Base-by-base conservation (phyloP, 2,888 invertebrate species). In the Glomeris marginata region DNA sequence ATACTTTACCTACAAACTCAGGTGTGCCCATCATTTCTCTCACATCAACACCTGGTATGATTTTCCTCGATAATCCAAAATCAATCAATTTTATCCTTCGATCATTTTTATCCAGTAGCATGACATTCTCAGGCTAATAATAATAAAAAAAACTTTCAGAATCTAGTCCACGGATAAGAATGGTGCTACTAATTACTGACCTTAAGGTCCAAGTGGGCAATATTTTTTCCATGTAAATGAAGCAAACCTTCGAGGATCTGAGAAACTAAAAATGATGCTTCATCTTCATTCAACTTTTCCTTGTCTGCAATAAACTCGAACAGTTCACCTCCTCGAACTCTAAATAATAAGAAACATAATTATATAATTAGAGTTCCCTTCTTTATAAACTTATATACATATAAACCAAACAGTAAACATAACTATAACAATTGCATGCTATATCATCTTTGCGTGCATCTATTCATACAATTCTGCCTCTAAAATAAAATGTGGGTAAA, bases 171-270 rank as follows among this genome's bases (percentile, higher is more conserved):
- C n/a, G n/a, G n/a, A n/a, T n/a, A n/a, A n/a, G n/a, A 22, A 10
- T 6, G 18, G 46, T 38, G 3, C 11, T n/a, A 16, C 18, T 6
- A 36, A 34, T 33, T 11, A 40, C 20, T 50, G 59, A 72, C 72
- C 67, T 79, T 79, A 53, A 79, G 72, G 64, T 79, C 79, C 55
- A 79, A 67, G 65, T 79, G 79, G 54, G 76, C 77, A 55, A 79
- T 74, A 60, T 72, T 69, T 58, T 71, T 71, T 41, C 70, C 68
- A 65, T 79, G 79, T 61, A 79, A 68, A 60, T 79, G 77, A 58
- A 71, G 66, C 36, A 79, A 66, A 18, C 77, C 78, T 54, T 72
- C 68, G 51, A 79, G 68, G 55, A 79, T 77, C 66, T 79, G 78
- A 55, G 68, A 62, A 53, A 78, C 70, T 63, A 77, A 77, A 45